Conservation (phyloP, 1,140 invertebrate species). For the Goniozus legneri region DNA sequence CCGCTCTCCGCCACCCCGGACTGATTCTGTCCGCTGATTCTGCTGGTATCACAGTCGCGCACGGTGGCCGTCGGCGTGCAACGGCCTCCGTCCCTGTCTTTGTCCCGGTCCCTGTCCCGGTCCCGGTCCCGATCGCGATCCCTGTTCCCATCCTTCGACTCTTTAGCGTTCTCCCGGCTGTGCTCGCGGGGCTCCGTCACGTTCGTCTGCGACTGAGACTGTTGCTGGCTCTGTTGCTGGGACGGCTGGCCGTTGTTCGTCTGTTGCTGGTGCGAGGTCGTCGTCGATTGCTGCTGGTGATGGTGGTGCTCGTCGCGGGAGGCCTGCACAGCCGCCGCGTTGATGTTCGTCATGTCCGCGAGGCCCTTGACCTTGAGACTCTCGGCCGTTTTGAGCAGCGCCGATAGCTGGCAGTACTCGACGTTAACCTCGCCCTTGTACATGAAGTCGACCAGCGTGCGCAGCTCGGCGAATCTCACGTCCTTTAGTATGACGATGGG, state of each 20-base stretch:
- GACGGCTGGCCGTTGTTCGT: constrained; percentile 26
- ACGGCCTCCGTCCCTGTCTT: constrained; percentile 28
- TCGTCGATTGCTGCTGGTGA: constrained; percentile 14
- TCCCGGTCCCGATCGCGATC: constrained; percentile 27
- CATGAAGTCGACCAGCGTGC: constrained; percentile 93
- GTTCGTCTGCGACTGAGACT: constrained; percentile 16
- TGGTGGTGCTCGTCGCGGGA: constrained; percentile 41
- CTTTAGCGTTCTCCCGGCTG: constrained; percentile 19
- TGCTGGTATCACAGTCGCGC: constrained; percentile 48
- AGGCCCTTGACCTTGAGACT: constrained; percentile 87
- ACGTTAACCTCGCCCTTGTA: constrained; percentile 94
- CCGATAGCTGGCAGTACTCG: constrained; percentile 86
- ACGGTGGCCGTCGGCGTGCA: constrained; percentile 27
- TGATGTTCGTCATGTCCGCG: constrained; percentile 85
- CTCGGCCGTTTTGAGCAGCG: constrained; percentile 88
- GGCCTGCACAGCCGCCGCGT: constrained; percentile 43
- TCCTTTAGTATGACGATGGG: constrained; percentile 92
- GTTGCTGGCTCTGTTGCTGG: constrained; percentile 28
- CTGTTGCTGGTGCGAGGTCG: background rate
- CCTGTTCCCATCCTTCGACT: constrained; percentile 3
- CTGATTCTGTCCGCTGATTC: constrained; percentile 16
- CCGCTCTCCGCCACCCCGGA: constrained; percentile 38
- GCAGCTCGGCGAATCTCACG: constrained; percentile 84
- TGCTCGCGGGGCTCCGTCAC: constrained; percentile 22
- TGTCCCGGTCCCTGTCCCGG: constrained; percentile 19